Conservation (phyloP, 2,113 vertebrate genomes). For the Clarias gariepinus region DNA sequence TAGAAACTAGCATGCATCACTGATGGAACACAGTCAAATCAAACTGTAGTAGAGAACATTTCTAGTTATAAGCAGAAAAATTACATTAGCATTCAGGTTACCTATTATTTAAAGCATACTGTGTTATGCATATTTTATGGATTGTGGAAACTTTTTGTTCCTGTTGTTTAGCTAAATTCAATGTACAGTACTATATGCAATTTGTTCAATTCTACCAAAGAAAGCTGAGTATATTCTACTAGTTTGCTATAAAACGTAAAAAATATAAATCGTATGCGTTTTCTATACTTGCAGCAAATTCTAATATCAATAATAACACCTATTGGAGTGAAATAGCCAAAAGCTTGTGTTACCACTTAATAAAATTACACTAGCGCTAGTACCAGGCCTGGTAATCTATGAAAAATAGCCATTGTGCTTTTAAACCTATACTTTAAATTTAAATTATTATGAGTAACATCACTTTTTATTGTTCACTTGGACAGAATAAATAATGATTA, state of each 20-base stretch:
- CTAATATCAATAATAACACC: neutral
- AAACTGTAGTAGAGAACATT: neutral
- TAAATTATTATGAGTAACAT: neutral
- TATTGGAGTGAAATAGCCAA: neutral
- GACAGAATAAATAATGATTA: neutral
- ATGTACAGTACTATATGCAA: neutral
- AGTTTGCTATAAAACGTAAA: neutral
- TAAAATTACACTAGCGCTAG: neutral
- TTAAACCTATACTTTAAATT: neutral
- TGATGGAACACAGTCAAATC: neutral
- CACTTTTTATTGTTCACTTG: neutral
- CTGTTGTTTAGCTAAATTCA: neutral
- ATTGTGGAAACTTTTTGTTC: neutral
- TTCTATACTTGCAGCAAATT: neutral
- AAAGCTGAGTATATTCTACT: neutral
- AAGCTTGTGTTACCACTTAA: neutral
- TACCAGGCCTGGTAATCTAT: neutral
- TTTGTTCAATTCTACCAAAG: neutral
- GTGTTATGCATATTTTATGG: neutral
- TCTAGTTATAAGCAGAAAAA: neutral
- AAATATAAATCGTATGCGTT: neutral
- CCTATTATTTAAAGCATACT: neutral
- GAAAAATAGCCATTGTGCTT: neutral
- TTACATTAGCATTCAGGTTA: neutral
- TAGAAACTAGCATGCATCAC: neutral